A percentile compares a stretch with the other conserved stretches of the same genome.
Evolutionary conservation across 30 jellyfish, hydroid and myxozoan species (phyloP).

Genomic region (Cassiopea andromeda): DNA sequence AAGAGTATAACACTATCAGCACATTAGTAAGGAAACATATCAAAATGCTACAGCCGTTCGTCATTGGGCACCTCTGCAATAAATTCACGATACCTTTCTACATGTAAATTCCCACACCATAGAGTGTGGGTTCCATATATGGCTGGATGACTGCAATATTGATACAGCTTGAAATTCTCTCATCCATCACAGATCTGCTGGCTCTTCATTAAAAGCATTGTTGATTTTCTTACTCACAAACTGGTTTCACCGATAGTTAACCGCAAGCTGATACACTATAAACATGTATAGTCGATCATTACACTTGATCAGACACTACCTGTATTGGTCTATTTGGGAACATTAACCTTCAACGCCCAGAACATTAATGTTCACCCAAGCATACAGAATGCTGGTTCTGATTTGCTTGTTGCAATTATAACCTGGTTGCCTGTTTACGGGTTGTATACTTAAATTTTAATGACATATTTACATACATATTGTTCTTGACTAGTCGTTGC

Average conservation of each 20-base stretch:
- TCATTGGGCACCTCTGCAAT: too few relatives aligned
- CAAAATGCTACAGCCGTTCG: too few relatives aligned
- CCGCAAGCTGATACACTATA: background rate
- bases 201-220: background rate
- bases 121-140: too few relatives aligned
- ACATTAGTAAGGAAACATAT: too few relatives aligned
- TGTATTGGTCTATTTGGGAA: background rate
- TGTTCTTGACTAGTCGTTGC: background rate
- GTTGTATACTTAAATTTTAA: background rate
- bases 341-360: too few relatives aligned
- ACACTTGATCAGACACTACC: constrained; percentile 18
- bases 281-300: background rate
- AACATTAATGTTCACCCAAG: background rate
- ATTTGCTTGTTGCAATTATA: background rate
- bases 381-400: background rate
- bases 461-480: background rate
- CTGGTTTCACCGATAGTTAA: too few relatives aligned
- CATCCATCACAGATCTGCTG: background rate
- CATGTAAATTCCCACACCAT: too few relatives aligned
- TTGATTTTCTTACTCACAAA: background rate
- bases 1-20: too few relatives aligned
- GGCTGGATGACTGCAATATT: too few relatives aligned
- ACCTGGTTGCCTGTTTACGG: background rate
- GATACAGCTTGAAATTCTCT: too few relatives aligned
- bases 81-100: too few relatives aligned